Base-by-base conservation (phyloP, 2,888 invertebrate species). In the Bombyx huttoni region DNA sequence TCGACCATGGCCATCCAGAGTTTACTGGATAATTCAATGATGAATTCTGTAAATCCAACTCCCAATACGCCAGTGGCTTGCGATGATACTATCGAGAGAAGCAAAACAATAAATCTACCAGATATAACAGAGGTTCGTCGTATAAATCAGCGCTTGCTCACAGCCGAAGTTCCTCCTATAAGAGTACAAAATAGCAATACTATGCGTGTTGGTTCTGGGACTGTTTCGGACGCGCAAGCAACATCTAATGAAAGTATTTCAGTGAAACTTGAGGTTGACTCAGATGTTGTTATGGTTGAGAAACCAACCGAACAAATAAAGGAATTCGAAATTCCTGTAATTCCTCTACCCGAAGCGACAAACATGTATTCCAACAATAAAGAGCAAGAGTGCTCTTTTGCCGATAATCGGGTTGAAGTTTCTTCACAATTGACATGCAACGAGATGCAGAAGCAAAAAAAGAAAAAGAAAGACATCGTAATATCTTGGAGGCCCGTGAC, bases 131-230 rank as follows among this genome's bases (percentile, higher is more conserved):
- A 79, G 58, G 71, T 82, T 46, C 71, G 81, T 13, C 68, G 70
- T 12, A 68, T 76, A 12, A 84, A 86, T 56, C 75, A 83, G 62
- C 66, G 68, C n/a, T 62, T 86, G 49, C 64, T 78, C 3, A 78
- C 76, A 13, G 83, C 80, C 1, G 78, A 83, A 69, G 76, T 85
- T 0, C 68, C 76, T 7, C 84, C 86, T 1, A 72, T 82, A 47
- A 68, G 65, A 56, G 50, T 66, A 8, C 56, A 59, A 47, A 58
- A 55, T 33, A 56, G 35, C 33, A 50, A 46, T 51, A 46, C n/a
- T 33, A 12, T 7, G 8, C n/a, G 0, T 24, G 24, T 24, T 24
- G 24, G 24, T 40, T 10, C 40, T 40, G 12, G 7, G 12, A 40
- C 7, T 40, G 40, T 40, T 8, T 7, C 12, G 12, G 7, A 40